Base-by-base conservation (phyloP, 2,888 invertebrate genomes). In the Listrodromus nycthemerus region DNA sequence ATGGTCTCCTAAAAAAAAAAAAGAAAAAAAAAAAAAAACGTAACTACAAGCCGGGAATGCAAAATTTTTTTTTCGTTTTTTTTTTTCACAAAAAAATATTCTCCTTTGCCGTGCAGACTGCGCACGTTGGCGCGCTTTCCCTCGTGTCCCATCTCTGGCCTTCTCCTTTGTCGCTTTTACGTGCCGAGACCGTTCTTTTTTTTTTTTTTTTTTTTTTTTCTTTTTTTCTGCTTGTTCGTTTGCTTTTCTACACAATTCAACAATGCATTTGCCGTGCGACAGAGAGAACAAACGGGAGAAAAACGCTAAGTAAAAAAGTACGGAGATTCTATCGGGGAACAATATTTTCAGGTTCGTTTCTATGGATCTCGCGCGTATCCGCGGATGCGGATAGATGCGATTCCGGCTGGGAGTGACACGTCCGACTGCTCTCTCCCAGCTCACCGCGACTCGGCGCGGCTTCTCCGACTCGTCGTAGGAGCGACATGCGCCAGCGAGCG, bases 231-330 rank as follows among this genome's bases (percentile, higher is more conserved):
- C n/a, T n/a, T n/a, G n/a, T n/a, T n/a, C n/a, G n/a, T n/a, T n/a
- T 85, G 30, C 4, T 4, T 33, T 33, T 84, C 81, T 55, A 77
- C 74, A 85, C 86, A 87, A 89, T 90, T 87, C 81, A 77, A 89
- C 86, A 83, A 85, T 87, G 79, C 78, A 79, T 86, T 87, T 80
- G 80, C 58, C 55, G 58, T 45, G 79, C 76, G 83, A 71, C 77
- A 83, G 71, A 81, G 74, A 66, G 76, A 70, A 74, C 48, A 45
- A 73, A 50, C 0, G n/a, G 21, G 45, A 24, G 16, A 66, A 66
- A 21, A 69, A 30, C 30, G 13, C 2, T 13, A 19, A 45, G 41
- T 41, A 19, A 33, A 19, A 66, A 55, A 27, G 6, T 21, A 16
- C 21, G 7, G 27, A 24, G 27, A 58, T 41, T 41, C 41, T 13